These are phyloP conservation scores for Nothobranchius kuhntae DNA, from an alignment of 2,113 vertebrate genomes.

Conservation along the genomic window DNA sequence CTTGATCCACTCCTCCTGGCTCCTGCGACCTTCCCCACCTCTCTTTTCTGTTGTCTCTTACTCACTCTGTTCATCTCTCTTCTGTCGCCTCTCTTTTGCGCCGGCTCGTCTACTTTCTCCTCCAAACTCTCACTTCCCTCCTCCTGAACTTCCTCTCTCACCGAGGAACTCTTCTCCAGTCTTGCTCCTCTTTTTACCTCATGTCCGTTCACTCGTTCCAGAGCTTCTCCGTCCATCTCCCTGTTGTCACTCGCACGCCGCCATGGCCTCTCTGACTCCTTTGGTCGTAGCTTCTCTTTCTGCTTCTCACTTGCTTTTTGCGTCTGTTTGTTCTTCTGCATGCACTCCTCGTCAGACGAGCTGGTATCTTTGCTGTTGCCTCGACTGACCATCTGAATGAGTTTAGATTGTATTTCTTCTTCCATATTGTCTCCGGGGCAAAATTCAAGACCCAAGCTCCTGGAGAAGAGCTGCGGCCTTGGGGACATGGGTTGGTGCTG, in stretches of 20 bases:
- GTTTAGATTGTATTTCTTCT: slow-evolving; percentile 79
- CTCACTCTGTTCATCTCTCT: slow-evolving; percentile 55
- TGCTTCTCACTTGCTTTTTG: slow-evolving; percentile 65
- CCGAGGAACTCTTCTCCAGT: slow-evolving; percentile 26
- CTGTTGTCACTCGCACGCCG: slow-evolving; percentile 54
- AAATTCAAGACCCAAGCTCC: slow-evolving; percentile 20
- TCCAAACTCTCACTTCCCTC: slow-evolving; percentile 41
- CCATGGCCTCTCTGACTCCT: slow-evolving; percentile 36
- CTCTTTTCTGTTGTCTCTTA: slow-evolving; percentile 71
- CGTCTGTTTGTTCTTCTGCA: slow-evolving; percentile 59
- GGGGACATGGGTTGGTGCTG: slow-evolving; percentile 61
- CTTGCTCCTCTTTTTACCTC: slow-evolving; percentile 48
- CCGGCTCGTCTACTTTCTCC: slow-evolving; percentile 33
- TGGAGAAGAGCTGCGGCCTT: slow-evolving; percentile 32
- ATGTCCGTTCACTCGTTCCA: slow-evolving; percentile 44
- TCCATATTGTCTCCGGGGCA: slow-evolving; percentile 65
- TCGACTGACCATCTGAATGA: slow-evolving; percentile 80
- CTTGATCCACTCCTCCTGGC: slow-evolving; percentile 78
- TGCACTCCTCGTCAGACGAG: slow-evolving; percentile 84
- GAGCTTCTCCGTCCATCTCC: slow-evolving; percentile 34
- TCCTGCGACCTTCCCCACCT: slow-evolving; percentile 49
- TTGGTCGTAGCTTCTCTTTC: slow-evolving; percentile 40
- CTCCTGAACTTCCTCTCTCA: slow-evolving; percentile 41
- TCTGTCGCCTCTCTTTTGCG: slow-evolving; percentile 45
- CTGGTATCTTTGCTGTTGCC: slow-evolving; percentile 81